phyloP scores from a whole-genome alignment of 2,797 vertebrate genomes.

The Clarias fuscus region DNA sequence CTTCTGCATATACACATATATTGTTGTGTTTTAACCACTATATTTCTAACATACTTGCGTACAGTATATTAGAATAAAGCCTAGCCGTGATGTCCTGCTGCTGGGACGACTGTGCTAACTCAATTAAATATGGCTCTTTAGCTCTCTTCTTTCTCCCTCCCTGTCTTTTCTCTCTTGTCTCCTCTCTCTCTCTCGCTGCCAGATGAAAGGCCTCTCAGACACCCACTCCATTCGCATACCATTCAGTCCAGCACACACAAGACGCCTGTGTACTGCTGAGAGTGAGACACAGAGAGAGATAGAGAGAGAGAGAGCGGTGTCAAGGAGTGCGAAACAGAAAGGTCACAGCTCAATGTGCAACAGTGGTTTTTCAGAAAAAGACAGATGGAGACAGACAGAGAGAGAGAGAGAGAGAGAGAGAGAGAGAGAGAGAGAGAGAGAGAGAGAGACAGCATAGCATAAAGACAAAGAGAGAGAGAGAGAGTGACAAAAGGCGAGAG shows the following conservation, averaged over 20 bases:
- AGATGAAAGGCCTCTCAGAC: slow-evolving; percentile 81
- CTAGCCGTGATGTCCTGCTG: slow-evolving; percentile 17
- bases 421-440: slow-evolving; percentile 22
- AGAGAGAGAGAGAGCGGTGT: slow-evolving; percentile 26
- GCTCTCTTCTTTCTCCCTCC: not conserved
- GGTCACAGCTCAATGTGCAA: slow-evolving; percentile 53
- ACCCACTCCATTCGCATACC: slow-evolving; percentile 80
- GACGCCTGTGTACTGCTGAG: slow-evolving; percentile 76
- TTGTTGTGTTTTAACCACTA: not conserved
- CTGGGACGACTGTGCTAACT: slow-evolving; percentile 75
- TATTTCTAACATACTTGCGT: not conserved
- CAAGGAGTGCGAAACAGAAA: slow-evolving; percentile 52
- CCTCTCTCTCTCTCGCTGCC: slow-evolving; percentile 56
- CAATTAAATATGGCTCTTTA: slow-evolving; percentile 77
- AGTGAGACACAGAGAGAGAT: slow-evolving; percentile 54
- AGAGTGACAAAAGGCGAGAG: slow-evolving; percentile 11
- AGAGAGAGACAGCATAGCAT: slow-evolving; percentile 31
- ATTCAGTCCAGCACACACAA: slow-evolving; percentile 81
- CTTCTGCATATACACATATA: no score
- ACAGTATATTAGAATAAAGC: not conserved
- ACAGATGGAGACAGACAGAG: slow-evolving; percentile 11
- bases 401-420: not conserved
- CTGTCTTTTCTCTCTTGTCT: slow-evolving; percentile 45
- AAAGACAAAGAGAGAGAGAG: slow-evolving; percentile 3
- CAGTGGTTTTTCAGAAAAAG: slow-evolving; percentile 28